Percentiles rank a stretch among this genome's conserved stretches.
Conservation (phyloP, 23 tunicate species). For the Aplidium turbinatum region DNA sequence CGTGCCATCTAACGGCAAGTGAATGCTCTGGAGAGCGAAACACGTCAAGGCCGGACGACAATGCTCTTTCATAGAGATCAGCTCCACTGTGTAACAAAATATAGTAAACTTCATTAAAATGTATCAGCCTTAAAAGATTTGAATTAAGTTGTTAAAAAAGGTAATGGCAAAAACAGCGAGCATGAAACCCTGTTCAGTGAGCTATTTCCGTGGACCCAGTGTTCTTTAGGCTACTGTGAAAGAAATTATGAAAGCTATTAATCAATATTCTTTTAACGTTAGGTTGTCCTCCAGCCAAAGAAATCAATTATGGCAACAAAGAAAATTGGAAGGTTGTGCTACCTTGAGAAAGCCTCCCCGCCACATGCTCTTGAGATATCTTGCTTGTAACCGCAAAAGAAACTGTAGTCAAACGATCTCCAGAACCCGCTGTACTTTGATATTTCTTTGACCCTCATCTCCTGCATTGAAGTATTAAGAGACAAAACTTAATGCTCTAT, state of each 20-base stretch:
- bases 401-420: slow-evolving; percentile 73
- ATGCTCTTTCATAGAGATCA: slow-evolving; percentile 59
- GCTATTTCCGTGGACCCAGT: too few species aligned
- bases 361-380: slow-evolving; percentile 80
- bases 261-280: too few species aligned
- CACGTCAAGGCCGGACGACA: slow-evolving; percentile 78
- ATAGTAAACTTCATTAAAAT: background rate
- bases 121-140: background rate
- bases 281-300: too few species aligned
- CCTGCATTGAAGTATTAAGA: slow-evolving; percentile 19
- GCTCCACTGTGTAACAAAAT: slow-evolving; percentile 49
- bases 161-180: too few species aligned
- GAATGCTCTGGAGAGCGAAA: slow-evolving; percentile 94
- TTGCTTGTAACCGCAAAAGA: slow-evolving; percentile 82
- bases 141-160: too few species aligned
- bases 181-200: too few species aligned
- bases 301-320: too few species aligned
- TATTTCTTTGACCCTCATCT: slow-evolving; percentile 15
- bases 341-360: slow-evolving; percentile 77
- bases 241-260: too few species aligned
- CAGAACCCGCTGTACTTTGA: slow-evolving; percentile 60
- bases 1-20: slow-evolving; percentile 57
- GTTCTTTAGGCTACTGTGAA: too few species aligned
- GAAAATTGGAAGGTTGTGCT: slow-evolving; percentile 1
- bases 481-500: too few species aligned